Evolutionary conservation across 2,888 invertebrate species (phyloP).

Genomic region (Schrankia costaestrigalis): DNA sequence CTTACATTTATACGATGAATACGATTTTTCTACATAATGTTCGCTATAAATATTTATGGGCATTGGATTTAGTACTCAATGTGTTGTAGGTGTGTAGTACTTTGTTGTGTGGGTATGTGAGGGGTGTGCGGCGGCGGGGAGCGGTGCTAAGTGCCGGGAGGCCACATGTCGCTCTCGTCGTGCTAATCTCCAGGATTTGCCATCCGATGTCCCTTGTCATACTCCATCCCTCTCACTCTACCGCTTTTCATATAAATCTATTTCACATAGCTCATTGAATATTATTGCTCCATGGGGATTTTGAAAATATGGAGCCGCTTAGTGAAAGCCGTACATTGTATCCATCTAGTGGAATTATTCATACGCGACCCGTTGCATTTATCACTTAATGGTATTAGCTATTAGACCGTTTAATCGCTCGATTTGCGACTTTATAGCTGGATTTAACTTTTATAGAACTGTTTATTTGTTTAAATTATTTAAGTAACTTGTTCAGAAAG

Average conservation of each 20-base stretch:
- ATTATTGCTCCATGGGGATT: constrained; percentile 81
- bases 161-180: constrained; percentile 79
- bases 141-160: constrained; percentile 73
- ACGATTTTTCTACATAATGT: constrained; percentile 32
- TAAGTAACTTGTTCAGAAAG: too few species aligned
- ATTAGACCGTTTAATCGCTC: constrained; percentile 75
- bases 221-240: constrained; percentile 50
- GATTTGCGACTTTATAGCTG: constrained; percentile 68
- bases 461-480: too few species aligned
- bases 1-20: constrained; percentile 14
- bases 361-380: constrained; percentile 75
- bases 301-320: constrained; percentile 81
- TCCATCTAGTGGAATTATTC: constrained; percentile 78
- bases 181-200: constrained; percentile 80
- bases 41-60: constrained; percentile 49
- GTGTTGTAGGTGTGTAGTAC: constrained; percentile 32
- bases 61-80: constrained; percentile 39
- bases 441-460: constrained; percentile 36
- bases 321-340: constrained; percentile 78
- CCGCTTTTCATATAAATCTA: constrained; percentile 47
- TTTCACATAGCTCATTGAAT: constrained; percentile 76
- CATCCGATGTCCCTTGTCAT: constrained; percentile 67
- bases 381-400: constrained; percentile 80
- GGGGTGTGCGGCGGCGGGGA: constrained; percentile 38
- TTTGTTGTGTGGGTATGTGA: constrained; percentile 31